phyloP scores from a whole-genome alignment of 1,140 invertebrate species.

The Ostrea denselamellosa region DNA sequence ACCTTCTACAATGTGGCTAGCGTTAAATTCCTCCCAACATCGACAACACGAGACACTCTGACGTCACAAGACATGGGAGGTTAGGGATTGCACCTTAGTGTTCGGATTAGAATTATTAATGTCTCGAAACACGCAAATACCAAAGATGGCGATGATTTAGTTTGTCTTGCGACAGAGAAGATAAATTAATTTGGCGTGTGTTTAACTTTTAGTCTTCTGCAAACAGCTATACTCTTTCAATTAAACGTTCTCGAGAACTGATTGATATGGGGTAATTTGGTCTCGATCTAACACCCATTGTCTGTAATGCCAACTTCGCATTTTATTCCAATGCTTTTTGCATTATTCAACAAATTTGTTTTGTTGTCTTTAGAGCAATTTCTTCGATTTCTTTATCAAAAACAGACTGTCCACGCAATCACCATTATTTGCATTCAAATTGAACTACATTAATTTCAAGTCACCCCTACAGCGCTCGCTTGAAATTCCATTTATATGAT shows the following conservation, averaged over 20 bases:
- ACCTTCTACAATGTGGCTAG: background rate
- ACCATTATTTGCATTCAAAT: slow-evolving; percentile 27
- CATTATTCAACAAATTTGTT: background rate
- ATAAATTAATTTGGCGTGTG: slow-evolving; percentile 27
- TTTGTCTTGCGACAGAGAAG: slow-evolving; percentile 29
- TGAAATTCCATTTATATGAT: background rate
- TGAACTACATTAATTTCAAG: background rate
- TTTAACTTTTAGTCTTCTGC: slow-evolving; percentile 17
- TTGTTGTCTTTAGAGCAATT: slow-evolving; percentile 11
- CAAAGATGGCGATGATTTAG: background rate
- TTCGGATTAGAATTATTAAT: slow-evolving; percentile 12
- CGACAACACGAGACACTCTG: background rate
- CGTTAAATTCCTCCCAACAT: background rate
- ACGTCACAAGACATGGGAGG: no score
- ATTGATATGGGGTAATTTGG: slow-evolving; percentile 22
- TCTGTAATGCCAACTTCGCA: background rate
- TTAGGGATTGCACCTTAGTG: background rate
- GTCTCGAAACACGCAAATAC: background rate
- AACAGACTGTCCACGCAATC: background rate
- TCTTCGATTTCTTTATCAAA: slow-evolving; percentile 18
- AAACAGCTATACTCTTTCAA: slow-evolving; percentile 19
- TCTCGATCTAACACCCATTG: background rate
- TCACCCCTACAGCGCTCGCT: background rate
- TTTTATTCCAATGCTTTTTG: background rate
- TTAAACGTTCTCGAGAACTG: background rate